Base-by-base conservation (phyloP, 1,140 invertebrate genomes). In the Belonocnema kinseyi region DNA sequence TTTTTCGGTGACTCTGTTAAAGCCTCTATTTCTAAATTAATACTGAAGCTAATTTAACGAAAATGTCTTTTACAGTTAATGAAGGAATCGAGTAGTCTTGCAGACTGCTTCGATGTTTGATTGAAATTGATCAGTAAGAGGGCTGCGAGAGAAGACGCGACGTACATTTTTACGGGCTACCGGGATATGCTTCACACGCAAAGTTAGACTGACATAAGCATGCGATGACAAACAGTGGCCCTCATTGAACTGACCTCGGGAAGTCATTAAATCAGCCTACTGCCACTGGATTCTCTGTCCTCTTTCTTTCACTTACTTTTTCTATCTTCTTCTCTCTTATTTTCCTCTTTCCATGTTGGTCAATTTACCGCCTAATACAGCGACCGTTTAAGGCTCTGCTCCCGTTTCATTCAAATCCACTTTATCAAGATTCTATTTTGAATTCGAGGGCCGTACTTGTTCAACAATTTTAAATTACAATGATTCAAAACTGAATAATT, bases 221-320 rank as follows among this genome's bases (percentile, higher is more conserved):
- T 76, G 74, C 77, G 77, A 82, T 75, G 76, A 81, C 80, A 82
- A 75, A 87, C 84, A 85, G 81, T 84, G 80, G 82, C 79, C 83
- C 80, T 88, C 86, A 89, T 89, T 88, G 87, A 89, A 85, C 82
- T 80, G 84, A 83, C 85, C 85, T 89, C 86, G 83, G 85, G 79
- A 73, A 66, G 61, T 40, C 61, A 66, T 66, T 66, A 66, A 66
- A 66, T 66, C 61, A 66, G 61, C 61, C 61, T 66, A 66, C 61
- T 66, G 40, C 61, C 61, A 73, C 52, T 19, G 40, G 72, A 40
- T 54, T 73, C 50, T 54, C 50, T 73, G 13, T 54, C 54, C 14
- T 54, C 19, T 53, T 52, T 40, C 26, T 53, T 52, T 51, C 12
- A 16, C 61, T 66, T 33, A 14, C 61, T 66, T 14, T 46, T 46